Conservation (phyloP, 2,113 vertebrate genomes). For the Phalacrocorax aristotelis region DNA sequence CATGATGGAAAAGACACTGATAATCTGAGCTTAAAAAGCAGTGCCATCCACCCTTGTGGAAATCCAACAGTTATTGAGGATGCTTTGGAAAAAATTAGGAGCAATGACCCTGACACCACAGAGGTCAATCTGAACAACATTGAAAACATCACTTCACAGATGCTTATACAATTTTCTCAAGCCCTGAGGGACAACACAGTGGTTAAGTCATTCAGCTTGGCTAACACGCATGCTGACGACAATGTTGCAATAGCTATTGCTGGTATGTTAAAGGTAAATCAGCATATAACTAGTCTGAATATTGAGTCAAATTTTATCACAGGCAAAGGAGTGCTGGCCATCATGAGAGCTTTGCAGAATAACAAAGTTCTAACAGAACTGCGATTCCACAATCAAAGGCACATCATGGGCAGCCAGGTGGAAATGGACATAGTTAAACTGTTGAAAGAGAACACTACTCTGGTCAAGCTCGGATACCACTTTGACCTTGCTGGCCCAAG, state of each 20-base stretch:
- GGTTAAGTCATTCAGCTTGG: slow-evolving; percentile 87
- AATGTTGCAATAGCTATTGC: slow-evolving; percentile 85
- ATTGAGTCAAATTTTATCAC: slow-evolving; percentile 96
- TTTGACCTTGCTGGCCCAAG: slow-evolving; percentile 94
- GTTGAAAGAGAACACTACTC: slow-evolving; percentile 87
- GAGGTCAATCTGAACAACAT: slow-evolving; percentile 98
- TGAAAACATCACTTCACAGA: slow-evolving; percentile 89
- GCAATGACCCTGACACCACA: slow-evolving; percentile 82
- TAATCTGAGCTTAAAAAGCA: slow-evolving; percentile 23
- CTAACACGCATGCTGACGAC: slow-evolving; percentile 92
- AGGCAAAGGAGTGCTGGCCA: slow-evolving; percentile 89
- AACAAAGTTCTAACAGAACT: slow-evolving; percentile 90
- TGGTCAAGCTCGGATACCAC: slow-evolving; percentile 94
- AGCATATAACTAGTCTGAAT: slow-evolving; percentile 86
- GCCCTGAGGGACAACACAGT: slow-evolving; percentile 85
- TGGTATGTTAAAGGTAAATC: slow-evolving; percentile 87
- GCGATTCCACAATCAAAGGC: slow-evolving; percentile 96
- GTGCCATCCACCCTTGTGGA: slow-evolving; percentile 74
- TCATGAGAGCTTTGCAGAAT: slow-evolving; percentile 86
- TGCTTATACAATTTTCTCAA: slow-evolving; percentile 87
- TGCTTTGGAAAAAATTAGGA: slow-evolving; percentile 82
- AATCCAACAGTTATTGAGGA: slow-evolving; percentile 94
- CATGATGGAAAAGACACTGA: slow-evolving; percentile 71
- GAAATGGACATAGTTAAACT: slow-evolving; percentile 98
- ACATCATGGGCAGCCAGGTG: slow-evolving; percentile 95